These are phyloP conservation scores for Chelmon rostratus DNA, from an alignment of 2,797 vertebrate genomes.

Conservation along the genomic window DNA sequence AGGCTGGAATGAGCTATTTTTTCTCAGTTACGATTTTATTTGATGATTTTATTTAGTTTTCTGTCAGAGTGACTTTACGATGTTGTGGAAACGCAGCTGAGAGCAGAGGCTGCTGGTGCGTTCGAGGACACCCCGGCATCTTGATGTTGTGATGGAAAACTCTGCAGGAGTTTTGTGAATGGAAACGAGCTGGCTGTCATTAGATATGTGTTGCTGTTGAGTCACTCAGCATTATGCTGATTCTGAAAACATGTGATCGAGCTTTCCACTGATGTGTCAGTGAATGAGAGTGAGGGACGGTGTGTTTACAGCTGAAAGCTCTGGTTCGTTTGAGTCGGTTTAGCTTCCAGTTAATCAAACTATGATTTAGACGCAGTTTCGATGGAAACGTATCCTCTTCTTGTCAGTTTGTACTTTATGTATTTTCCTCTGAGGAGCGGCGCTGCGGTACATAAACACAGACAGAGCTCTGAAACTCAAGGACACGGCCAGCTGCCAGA, in stretches of 20 bases:
- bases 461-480: no score
- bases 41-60: no score
- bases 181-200: neutral
- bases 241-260: neutral
- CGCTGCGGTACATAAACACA: no score
- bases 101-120: neutral
- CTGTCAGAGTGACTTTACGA: no score
- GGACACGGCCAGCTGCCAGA: no score
- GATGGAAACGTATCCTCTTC: conserved; percentile 24
- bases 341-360: neutral
- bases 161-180: conserved; percentile 9
- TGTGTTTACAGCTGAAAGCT: neutral
- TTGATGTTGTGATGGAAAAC: conserved; percentile 23
- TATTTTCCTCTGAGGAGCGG: no score
- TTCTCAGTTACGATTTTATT: no score
- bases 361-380: neutral
- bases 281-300: neutral
- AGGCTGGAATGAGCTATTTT: neutral
- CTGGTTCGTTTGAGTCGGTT: neutral
- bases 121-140: neutral
- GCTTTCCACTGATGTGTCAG: conserved; percentile 6
- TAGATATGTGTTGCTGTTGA: conserved; percentile 4
- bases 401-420: neutral
- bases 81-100: no score
- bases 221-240: neutral